phyloP scores from a whole-genome alignment of 2,888 invertebrate species.

The Glomeris marginata region DNA sequence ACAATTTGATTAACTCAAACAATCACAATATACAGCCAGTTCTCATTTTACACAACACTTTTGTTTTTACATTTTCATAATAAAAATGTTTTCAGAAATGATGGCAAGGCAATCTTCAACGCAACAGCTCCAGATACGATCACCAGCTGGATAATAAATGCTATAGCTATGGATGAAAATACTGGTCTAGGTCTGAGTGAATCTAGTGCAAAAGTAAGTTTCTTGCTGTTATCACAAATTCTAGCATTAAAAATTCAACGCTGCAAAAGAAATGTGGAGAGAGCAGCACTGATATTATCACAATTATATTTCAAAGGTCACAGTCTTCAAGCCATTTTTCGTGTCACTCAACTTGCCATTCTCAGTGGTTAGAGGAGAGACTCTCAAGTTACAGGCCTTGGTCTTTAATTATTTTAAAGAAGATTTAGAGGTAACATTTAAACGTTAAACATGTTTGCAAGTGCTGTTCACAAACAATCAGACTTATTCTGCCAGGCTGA shows the following conservation, averaged over 20 bases:
- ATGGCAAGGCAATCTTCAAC: conserved; percentile 29
- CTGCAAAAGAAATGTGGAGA: too few relatives aligned
- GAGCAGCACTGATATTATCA: too few relatives aligned
- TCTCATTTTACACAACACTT: too few relatives aligned
- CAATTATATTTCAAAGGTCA: conserved; percentile 25
- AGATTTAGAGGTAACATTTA: conserved; percentile 17
- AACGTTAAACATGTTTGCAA: too few relatives aligned
- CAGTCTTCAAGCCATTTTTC: conserved; percentile 38
- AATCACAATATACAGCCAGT: too few relatives aligned
- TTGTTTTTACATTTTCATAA: too few relatives aligned
- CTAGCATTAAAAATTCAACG: too few relatives aligned
- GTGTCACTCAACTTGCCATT: conserved; percentile 35
- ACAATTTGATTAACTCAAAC: too few relatives aligned
- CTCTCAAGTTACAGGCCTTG: conserved; percentile 32
- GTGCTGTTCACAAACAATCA: too few relatives aligned
- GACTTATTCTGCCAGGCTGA: conserved; percentile 17
- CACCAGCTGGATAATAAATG: conserved; percentile 36
- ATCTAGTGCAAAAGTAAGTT: conserved; percentile 25
- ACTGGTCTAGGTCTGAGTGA: conserved; percentile 34
- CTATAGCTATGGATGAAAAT: conserved; percentile 34
- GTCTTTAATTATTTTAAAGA: conserved; percentile 32
- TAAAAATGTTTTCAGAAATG: conserved; percentile 23
- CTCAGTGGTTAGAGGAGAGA: conserved; percentile 34
- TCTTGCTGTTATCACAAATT: too few relatives aligned
- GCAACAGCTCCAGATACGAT: conserved; percentile 36